phyloP scores from a whole-genome alignment of 2,797 vertebrate species.

The Molossus molossus region DNA sequence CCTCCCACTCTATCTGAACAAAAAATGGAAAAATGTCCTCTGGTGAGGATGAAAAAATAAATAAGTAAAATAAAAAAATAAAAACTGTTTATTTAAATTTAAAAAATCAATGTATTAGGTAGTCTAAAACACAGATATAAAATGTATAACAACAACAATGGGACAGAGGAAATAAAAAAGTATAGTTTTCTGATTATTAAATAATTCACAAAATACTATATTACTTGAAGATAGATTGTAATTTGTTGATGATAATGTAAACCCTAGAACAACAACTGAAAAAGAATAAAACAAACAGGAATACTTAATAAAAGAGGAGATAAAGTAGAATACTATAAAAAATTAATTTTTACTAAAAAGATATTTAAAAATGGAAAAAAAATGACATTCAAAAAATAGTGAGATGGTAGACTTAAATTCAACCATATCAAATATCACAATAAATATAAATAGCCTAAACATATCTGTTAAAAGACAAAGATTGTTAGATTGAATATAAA shows the following conservation, averaged over 20 bases:
- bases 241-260: constrained; percentile 17
- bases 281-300: constrained; percentile 33
- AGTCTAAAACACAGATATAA: not conserved
- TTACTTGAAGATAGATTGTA: constrained; percentile 43
- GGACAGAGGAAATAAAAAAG: not conserved
- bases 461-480: not conserved
- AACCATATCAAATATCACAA: not conserved
- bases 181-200: constrained; percentile 31
- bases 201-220: constrained; percentile 23
- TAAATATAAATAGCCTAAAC: not conserved
- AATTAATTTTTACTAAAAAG: constrained; percentile 13
- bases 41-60: not conserved
- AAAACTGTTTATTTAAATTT: not conserved
- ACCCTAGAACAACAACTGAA: constrained; percentile 22
- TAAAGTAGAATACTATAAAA: not conserved
- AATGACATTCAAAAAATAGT: not conserved
- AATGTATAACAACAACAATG: not conserved
- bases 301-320: not conserved
- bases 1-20: too few species aligned
- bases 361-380: not conserved
- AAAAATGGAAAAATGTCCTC: too few species aligned
- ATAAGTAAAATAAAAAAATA: not conserved
- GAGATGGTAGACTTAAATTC: not conserved
- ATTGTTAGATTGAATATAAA: not conserved
- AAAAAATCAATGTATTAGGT: not conserved